phyloP scores from a whole-genome alignment of 2,113 vertebrate genomes.

The Narcine bancroftii region DNA sequence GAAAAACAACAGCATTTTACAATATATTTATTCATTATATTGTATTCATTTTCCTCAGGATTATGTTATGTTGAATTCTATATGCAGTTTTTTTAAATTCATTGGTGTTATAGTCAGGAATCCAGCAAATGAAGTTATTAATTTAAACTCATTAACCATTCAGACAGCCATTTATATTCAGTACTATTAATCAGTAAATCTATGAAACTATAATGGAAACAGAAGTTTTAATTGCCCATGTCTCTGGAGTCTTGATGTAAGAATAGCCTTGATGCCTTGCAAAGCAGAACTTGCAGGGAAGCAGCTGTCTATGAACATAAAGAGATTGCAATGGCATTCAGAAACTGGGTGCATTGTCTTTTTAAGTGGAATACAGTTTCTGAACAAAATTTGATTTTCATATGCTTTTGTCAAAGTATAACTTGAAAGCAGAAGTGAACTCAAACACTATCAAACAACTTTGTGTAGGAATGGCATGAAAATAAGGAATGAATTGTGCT shows the following conservation, averaged over 20 bases:
- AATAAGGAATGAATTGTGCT: background rate
- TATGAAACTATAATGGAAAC: background rate
- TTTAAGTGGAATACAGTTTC: background rate
- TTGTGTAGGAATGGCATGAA: background rate
- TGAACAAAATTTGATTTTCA: background rate
- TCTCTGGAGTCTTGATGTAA: background rate
- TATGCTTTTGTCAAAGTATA: background rate
- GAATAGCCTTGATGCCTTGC: background rate
- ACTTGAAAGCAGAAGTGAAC: background rate
- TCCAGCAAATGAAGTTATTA: conserved; percentile 15
- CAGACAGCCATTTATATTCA: background rate
- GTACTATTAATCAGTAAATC: conserved; percentile 10
- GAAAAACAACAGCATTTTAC: background rate
- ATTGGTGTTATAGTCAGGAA: background rate
- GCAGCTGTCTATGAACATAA: background rate
- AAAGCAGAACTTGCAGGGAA: background rate
- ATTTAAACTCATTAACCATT: conserved; percentile 16
- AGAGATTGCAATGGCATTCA: background rate
- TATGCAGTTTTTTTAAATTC: background rate
- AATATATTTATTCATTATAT: background rate
- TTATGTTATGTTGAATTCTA: background rate
- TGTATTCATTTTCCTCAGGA: background rate
- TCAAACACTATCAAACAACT: background rate
- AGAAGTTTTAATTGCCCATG: background rate
- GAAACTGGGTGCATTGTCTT: background rate